Percentiles rank a stretch among this genome's conserved stretches.
phyloP scores from a whole-genome alignment of 2,797 vertebrate genomes.

The Muscicapa striata region DNA sequence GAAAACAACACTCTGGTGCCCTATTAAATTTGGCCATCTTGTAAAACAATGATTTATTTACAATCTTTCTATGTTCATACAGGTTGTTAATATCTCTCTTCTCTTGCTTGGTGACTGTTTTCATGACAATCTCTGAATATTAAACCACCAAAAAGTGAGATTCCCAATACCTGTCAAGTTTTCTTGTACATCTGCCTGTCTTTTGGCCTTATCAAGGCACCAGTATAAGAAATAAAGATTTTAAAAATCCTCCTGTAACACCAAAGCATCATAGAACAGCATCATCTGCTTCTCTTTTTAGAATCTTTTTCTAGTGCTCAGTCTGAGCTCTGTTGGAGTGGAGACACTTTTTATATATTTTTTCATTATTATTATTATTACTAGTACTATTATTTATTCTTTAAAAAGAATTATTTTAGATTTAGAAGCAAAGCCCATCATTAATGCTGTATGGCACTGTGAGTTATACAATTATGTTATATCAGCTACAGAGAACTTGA shows the following conservation, averaged over 20 bases:
- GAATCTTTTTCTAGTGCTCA: neutral
- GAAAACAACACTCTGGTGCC: neutral
- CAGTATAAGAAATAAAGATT: neutral
- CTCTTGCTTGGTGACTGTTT: neutral
- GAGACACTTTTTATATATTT: neutral
- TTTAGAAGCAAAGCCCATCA: neutral
- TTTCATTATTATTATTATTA: too few relatives aligned
- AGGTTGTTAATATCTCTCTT: neutral
- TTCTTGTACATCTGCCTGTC: neutral
- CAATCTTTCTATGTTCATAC: neutral
- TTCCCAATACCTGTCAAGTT: neutral
- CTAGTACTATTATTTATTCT: neutral
- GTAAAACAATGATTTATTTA: neutral
- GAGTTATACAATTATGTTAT: neutral
- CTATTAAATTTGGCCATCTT: neutral
- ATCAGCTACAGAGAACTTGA: neutral
- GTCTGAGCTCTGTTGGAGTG: neutral
- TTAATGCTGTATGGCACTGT: neutral
- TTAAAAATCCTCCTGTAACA: neutral
- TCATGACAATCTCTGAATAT: neutral
- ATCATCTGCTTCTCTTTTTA: neutral
- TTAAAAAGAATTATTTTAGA: neutral
- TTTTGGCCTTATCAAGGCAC: neutral
- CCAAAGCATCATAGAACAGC: neutral
- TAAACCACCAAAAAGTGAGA: neutral